phyloP scores from a whole-genome alignment of 2,797 vertebrate species.

The Aphelocoma californica region DNA sequence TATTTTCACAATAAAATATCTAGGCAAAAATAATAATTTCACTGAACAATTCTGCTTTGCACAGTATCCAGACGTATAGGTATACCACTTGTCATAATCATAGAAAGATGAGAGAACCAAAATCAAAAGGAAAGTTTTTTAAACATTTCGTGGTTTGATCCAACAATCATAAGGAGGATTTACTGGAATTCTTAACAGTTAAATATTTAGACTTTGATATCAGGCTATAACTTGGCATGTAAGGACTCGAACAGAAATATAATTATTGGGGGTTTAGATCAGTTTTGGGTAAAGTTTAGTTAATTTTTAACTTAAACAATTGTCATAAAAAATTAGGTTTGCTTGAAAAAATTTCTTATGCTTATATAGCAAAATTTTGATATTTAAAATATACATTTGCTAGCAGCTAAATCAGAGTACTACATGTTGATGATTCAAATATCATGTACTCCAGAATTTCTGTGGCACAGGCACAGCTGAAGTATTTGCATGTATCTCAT shows the following conservation, averaged over 20 bases:
- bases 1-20: not conserved
- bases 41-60: not conserved
- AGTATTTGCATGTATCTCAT: not conserved
- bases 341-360: not conserved
- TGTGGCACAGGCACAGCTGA: not conserved
- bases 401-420: not conserved
- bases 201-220: not conserved
- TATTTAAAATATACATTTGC: not conserved
- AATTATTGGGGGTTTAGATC: not conserved
- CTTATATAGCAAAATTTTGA: not conserved
- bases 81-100: not conserved
- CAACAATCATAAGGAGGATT: not conserved
- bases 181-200: not conserved
- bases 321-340: not conserved
- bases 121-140: not conserved
- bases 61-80: not conserved
- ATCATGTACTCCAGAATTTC: not conserved
- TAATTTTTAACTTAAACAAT: conserved; percentile 15
- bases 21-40: not conserved
- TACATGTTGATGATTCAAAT: not conserved
- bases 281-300: not conserved
- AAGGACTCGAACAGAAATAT: not conserved
- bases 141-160: not conserved
- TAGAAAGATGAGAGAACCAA: not conserved
- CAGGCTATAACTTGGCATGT: not conserved